Base-by-base conservation (phyloP, 2,113 vertebrate species). In the Dicerorhinus sumatrensis region DNA sequence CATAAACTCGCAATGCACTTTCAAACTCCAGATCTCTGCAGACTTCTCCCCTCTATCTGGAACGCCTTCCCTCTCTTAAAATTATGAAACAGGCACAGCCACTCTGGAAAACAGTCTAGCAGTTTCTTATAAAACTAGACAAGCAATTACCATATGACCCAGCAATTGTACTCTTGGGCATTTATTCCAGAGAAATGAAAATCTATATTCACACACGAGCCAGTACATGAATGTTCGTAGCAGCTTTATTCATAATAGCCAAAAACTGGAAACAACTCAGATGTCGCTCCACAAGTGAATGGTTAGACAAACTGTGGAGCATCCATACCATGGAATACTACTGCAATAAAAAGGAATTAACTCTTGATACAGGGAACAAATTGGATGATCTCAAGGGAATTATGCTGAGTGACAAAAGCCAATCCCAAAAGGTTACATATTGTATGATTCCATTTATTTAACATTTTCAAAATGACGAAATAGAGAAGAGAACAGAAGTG, bases 101-200 rank as follows among this genome's bases (percentile, higher is more conserved):
- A 91, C 69, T 94, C 70, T 77, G 89, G 72, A 77, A 95, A 77
- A 88, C 1, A n/a, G 72, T 60, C 23, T 94, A 69, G 76, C 31
- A 87, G 51, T 69, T 95, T 96, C 87, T 73, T 73, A 51, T 63
- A 69, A 96, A 95, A 85, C 33, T 16, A 96, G 84, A 76, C 67
- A 54, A 31, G 42, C 5, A 85, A 58, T 94, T 85, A 89, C 62
- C 33, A 62, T 27, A 21, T 33, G 46, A 85, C 72, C 56, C 69
- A 95, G 39, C 6, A 63, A 86, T 21, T 72, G 67, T 39, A 83
- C 48, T 88, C 36, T 67, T 76, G 70, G 80, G 75, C 51, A 92
- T 46, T 70, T 39, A 87, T 77, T 39, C 42, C 75, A 63, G 75
- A 72, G 42, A 92, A 91, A 90, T 8, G 18, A 80, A 97, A 89